phyloP scores from a whole-genome alignment of 2,113 vertebrate species.

The Tragelaphus strepsiceros region DNA sequence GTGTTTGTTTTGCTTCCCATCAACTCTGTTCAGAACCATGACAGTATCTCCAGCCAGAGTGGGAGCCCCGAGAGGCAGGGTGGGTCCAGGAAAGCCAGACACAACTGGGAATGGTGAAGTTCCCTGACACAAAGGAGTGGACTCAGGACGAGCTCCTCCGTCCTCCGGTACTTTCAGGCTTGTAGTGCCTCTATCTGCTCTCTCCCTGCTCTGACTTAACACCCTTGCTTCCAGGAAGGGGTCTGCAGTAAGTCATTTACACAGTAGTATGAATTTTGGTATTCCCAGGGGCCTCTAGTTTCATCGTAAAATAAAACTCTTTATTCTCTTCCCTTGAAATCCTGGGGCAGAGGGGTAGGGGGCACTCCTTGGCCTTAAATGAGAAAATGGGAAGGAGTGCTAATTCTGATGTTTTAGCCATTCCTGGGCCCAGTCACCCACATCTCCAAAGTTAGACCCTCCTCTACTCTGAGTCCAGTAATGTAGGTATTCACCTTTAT shows the following conservation, averaged over 20 bases:
- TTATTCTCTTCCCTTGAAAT: background rate
- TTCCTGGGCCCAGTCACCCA: background rate
- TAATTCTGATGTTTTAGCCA: background rate
- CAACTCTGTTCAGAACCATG: background rate
- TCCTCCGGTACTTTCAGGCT: background rate
- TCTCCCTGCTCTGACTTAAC: background rate
- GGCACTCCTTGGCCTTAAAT: background rate
- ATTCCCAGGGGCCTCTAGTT: background rate
- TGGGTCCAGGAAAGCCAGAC: background rate
- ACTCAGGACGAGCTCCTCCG: background rate
- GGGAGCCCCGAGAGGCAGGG: background rate
- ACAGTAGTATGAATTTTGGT: background rate
- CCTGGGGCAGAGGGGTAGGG: background rate
- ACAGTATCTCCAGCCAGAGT: background rate
- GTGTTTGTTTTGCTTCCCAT: slow-evolving; percentile 4
- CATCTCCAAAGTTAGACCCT: background rate
- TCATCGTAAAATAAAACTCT: background rate
- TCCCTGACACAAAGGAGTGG: background rate
- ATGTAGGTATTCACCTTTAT: background rate
- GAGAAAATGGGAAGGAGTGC: slow-evolving; percentile 3
- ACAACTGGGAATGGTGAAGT: background rate
- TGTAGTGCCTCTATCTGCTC: background rate
- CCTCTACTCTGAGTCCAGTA: background rate
- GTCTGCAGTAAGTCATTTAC: slow-evolving; percentile 8
- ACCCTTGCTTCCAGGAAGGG: background rate